Conservation (phyloP, 2,113 vertebrate species). For the Oncorhynchus gorbuscha region DNA sequence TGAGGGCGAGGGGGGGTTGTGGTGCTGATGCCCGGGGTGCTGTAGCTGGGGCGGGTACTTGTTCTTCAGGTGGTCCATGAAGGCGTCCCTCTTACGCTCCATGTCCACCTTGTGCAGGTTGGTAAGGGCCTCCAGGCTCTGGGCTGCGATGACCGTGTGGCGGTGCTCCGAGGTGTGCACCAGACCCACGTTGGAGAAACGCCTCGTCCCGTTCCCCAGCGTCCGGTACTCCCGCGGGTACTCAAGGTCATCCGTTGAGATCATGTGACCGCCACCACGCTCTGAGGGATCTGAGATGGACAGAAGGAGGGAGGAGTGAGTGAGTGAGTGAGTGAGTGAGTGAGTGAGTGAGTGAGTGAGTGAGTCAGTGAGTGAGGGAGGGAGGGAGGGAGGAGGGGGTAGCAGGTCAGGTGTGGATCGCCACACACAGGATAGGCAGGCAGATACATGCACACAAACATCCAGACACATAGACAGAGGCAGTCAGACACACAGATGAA, state of each 20-base stretch:
- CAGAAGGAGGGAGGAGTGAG: background rate
- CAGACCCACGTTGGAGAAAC: slow-evolving; percentile 97
- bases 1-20: slow-evolving; percentile 73
- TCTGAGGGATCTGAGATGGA: slow-evolving; percentile 81
- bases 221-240: slow-evolving; percentile 96
- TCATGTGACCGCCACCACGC: slow-evolving; percentile 93
- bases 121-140: slow-evolving; percentile 95
- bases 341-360: slow-evolving; percentile 1
- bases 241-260: slow-evolving; percentile 96
- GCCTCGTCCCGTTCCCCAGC: slow-evolving; percentile 88
- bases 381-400: background rate
- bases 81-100: slow-evolving; percentile 92
- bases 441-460: slow-evolving; percentile 36
- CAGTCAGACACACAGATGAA: slow-evolving; percentile 16
- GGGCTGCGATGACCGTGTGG: slow-evolving; percentile 93
- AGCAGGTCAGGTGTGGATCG: background rate
- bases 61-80: slow-evolving; percentile 98
- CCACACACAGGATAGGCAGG: slow-evolving; percentile 23
- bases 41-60: slow-evolving; percentile 88
- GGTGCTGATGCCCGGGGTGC: slow-evolving; percentile 74
- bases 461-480: slow-evolving; percentile 30
- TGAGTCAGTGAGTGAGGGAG: background rate
- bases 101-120: slow-evolving; percentile 95
- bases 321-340: background rate
- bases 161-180: slow-evolving; percentile 96